phyloP scores from a whole-genome alignment of 2,113 vertebrate species.

The Callocephalon fimbriatum region DNA sequence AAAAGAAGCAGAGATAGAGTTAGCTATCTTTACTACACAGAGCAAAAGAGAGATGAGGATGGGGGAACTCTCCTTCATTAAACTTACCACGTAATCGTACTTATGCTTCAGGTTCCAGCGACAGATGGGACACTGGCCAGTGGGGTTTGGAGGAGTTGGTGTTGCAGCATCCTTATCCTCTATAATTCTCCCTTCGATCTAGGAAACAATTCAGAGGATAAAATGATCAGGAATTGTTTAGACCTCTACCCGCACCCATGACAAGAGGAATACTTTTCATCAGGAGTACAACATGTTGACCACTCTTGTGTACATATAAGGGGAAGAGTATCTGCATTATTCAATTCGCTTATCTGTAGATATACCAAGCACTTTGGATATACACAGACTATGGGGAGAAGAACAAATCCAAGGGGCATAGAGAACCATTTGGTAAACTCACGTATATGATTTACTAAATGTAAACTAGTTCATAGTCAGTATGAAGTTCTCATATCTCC shows the following conservation, averaged over 20 bases:
- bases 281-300: fast-evolving
- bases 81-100: conserved; percentile 90
- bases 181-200: conserved; percentile 88
- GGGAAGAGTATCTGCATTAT: neutral
- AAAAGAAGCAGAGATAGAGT: neutral
- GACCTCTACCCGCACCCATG: neutral
- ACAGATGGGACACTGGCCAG: conserved; percentile 94
- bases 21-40: neutral
- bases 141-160: conserved; percentile 90
- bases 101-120: conserved; percentile 96
- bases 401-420: neutral
- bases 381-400: neutral
- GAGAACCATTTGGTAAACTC: neutral
- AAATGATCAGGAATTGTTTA: neutral
- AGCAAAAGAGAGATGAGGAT: neutral
- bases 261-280: neutral
- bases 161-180: conserved; percentile 52
- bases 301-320: neutral
- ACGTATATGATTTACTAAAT: neutral
- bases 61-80: neutral
- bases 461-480: neutral
- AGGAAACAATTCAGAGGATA: conserved; percentile 35
- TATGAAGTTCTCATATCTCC: neutral
- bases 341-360: neutral
- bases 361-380: neutral